Conservation (phyloP, 2,113 vertebrate species). For the Camelus bactrianus region DNA sequence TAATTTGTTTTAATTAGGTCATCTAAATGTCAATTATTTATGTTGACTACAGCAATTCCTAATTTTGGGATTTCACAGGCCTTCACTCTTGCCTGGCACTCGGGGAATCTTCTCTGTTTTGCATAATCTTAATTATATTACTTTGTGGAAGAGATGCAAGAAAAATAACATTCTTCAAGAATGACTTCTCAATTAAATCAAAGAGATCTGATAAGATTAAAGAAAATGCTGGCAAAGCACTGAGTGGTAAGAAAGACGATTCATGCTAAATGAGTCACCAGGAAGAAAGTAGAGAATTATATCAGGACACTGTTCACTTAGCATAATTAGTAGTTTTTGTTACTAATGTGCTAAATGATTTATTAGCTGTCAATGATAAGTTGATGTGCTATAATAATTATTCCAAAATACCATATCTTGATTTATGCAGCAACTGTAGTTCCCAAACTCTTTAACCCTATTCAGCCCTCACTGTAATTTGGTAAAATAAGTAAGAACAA, state of each 20-base stretch:
- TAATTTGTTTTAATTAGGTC: slow-evolving; percentile 81
- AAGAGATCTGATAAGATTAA: slow-evolving; percentile 80
- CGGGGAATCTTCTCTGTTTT: slow-evolving; percentile 77
- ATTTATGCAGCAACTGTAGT: slow-evolving; percentile 66
- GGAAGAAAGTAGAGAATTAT: slow-evolving; percentile 72
- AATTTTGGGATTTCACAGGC: slow-evolving; percentile 59
- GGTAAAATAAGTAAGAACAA: neutral
- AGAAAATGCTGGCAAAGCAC: slow-evolving; percentile 81
- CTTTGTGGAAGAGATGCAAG: slow-evolving; percentile 76
- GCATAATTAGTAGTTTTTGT: slow-evolving; percentile 77
- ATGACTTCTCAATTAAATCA: slow-evolving; percentile 86
- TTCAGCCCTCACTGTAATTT: slow-evolving; percentile 1
- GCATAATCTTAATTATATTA: slow-evolving; percentile 84
- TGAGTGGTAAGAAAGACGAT: slow-evolving; percentile 67
- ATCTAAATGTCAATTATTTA: slow-evolving; percentile 79
- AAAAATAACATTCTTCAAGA: slow-evolving; percentile 82
- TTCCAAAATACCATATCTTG: slow-evolving; percentile 56
- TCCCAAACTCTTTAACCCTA: slow-evolving; percentile 60
- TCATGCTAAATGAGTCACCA: slow-evolving; percentile 78
- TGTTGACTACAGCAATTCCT: slow-evolving; percentile 78
- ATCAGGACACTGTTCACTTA: slow-evolving; percentile 72
- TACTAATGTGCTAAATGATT: slow-evolving; percentile 73
- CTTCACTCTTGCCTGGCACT: slow-evolving; percentile 68
- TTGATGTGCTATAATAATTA: slow-evolving; percentile 67
- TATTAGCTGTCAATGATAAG: slow-evolving; percentile 75